Conservation (phyloP, 1,140 invertebrate species). For the Ceratosolen solmsi region DNA sequence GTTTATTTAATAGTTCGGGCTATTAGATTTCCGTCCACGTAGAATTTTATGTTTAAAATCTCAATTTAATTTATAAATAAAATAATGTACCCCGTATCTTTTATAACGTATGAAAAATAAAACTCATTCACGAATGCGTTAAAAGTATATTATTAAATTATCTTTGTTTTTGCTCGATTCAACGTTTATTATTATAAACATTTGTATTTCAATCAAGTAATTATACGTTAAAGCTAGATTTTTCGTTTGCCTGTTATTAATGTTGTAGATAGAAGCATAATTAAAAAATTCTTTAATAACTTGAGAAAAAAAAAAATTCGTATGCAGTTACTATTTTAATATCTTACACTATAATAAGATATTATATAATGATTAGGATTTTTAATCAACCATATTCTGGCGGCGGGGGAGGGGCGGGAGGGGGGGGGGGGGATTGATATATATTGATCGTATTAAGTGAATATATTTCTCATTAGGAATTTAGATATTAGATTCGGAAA, state of each 20-base stretch:
- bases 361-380: too few species aligned
- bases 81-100: not conserved
- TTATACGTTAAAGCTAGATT: not conserved
- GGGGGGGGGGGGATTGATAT: too few species aligned
- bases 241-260: not conserved
- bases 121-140: not conserved
- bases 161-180: not conserved
- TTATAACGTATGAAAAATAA: not conserved
- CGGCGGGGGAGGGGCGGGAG: too few species aligned
- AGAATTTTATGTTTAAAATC: not conserved
- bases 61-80: not conserved
- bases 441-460: too few species aligned
- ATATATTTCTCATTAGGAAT: too few species aligned
- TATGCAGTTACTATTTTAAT: not conserved
- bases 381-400: too few species aligned
- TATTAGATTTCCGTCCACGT: not conserved
- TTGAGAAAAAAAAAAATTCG: too few species aligned
- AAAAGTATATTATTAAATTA: slow-evolving; percentile 1
- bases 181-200: not conserved
- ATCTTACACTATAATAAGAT: too few species aligned
- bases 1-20: not conserved
- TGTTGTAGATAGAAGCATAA: not conserved
- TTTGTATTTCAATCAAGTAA: not conserved
- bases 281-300: not conserved
- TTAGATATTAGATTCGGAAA: too few species aligned